phyloP scores from a whole-genome alignment of 1,140 invertebrate species.

The Dreissena rostriformis region DNA sequence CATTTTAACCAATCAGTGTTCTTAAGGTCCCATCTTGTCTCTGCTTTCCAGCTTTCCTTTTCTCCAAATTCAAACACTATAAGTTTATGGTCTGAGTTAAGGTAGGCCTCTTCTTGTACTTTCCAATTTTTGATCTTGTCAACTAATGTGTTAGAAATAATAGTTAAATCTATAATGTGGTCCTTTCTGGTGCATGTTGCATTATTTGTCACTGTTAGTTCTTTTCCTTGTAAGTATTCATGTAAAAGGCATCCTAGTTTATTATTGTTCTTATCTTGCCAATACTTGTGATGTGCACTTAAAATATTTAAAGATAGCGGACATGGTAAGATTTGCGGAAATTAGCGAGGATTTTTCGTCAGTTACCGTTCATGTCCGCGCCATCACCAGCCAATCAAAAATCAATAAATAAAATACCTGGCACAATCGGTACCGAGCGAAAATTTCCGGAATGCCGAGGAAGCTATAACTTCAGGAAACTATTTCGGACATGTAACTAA shows the following conservation, averaged over 20 bases:
- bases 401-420: too few relatives aligned
- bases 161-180: conserved; percentile 13
- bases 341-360: too few relatives aligned
- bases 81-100: conserved; percentile 14
- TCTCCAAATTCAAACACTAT: not conserved
- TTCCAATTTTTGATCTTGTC: not conserved
- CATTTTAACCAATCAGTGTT: conserved; percentile 8
- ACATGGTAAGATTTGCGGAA: too few relatives aligned
- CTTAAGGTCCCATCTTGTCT: conserved; percentile 8
- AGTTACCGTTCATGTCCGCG: too few relatives aligned
- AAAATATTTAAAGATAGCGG: not conserved
- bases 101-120: not conserved
- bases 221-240: not conserved
- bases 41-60: not conserved
- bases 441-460: too few relatives aligned
- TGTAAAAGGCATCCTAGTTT: conserved; percentile 4
- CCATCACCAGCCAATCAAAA: too few relatives aligned
- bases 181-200: not conserved
- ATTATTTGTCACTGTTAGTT: conserved; percentile 11
- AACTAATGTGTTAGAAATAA: not conserved
- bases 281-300: conserved; percentile 7
- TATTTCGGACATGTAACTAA: too few relatives aligned
- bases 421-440: too few relatives aligned
- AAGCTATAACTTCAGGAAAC: too few relatives aligned
- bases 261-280: not conserved